Base-by-base conservation (phyloP, 2,113 vertebrate species). In the Corythornis cristatus region DNA sequence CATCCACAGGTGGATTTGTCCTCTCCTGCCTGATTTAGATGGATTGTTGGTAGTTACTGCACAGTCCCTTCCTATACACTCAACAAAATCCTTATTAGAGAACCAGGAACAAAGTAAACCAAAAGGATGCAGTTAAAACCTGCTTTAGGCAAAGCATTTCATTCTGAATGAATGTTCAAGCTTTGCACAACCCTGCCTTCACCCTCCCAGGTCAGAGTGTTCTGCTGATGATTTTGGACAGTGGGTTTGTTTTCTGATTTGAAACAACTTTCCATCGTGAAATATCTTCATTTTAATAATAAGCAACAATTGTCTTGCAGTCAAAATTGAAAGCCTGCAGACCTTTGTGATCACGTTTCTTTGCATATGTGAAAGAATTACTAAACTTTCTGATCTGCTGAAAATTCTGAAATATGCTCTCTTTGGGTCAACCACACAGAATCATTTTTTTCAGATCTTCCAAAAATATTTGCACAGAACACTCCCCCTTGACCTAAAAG, bases 401-500 rank as follows among this genome's bases (percentile, higher is more conserved):
- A 82, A 82, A 73, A 72, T 40, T 85, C 75, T 57, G 35, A 74
- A 77, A 84, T 19, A 8, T 0, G 3, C 28, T 65, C 28, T 84
- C 79, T 66, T 54, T 54, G 33, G 84, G 78, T 89, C 84, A 96
- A 62, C 25, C 11, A 53, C 40, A 67, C 8, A 62, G 54, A 84
- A 12, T 2, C 40, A 17, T 53, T 72, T 71, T 81, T 73, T 79
- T 83, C 62, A 87, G 45, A 65, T 85, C 78, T 75, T 87, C 78
- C 67, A 92, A 87, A 95, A 85, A 82, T 61, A 73, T 82, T 95
- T 79, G 73, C 80, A 89, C 42, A 82, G 62, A 89, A 86, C 50
- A 61, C 51, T 82, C 74, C 50, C 42, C 58, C 83, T 85, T 93
- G 95, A 94, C 89, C 89, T 94, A 85, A 58, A 93, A 90, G 91